A percentile compares a stretch with the other conserved stretches of the same genome.
phyloP scores from a whole-genome alignment of 64 coral and sea anemone species.

The Orbicella faveolata region DNA sequence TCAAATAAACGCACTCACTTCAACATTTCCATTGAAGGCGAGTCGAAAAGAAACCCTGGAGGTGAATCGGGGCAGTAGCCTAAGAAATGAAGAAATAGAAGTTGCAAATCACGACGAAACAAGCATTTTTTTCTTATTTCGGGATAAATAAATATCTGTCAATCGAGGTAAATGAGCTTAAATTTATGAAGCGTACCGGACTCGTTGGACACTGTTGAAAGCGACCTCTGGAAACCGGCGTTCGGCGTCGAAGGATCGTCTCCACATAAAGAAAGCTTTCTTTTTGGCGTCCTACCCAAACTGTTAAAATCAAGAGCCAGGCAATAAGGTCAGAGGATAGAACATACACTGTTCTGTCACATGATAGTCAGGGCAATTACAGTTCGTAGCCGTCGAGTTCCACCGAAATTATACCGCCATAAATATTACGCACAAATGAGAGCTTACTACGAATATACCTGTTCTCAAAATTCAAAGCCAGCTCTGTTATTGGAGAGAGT shows the following conservation, averaged over 20 bases:
- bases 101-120: not conserved
- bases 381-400: not conserved
- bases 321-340: not conserved
- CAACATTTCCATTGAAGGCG: conserved; percentile 80
- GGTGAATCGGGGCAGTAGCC: conserved; percentile 83
- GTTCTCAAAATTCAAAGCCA: conserved; percentile 80
- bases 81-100: conserved; percentile 23
- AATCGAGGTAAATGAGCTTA: not conserved
- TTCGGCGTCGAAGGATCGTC: conserved; percentile 52
- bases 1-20: conserved; percentile 48
- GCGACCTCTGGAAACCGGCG: conserved; percentile 65
- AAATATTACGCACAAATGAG: not conserved
- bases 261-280: conserved; percentile 82
- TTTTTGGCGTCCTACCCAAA: conserved; percentile 85
- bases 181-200: conserved; percentile 63
- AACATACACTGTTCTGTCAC: not conserved
- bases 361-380: not conserved
- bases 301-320: conserved; percentile 43
- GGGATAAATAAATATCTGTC: not conserved
- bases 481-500: conserved; percentile 89
- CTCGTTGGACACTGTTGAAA: conserved; percentile 81
- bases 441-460: conserved; percentile 62
- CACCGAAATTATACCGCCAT: conserved; percentile 7
- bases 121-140: not conserved
- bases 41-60: conserved; percentile 53